phyloP scores from a whole-genome alignment of 2,888 invertebrate species.

The Volucella zonaria region DNA sequence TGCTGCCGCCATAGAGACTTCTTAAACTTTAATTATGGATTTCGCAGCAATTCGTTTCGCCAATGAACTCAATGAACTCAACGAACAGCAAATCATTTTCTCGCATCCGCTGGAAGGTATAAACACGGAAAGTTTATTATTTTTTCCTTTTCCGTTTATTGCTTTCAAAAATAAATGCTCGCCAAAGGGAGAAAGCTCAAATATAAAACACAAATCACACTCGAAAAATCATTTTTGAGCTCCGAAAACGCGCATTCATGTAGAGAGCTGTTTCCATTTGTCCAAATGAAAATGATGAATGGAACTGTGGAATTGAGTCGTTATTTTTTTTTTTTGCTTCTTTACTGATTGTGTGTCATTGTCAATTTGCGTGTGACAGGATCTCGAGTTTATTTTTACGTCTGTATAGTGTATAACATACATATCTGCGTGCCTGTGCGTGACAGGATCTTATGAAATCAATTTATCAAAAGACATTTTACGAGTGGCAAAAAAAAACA shows the following conservation, averaged over 20 bases:
- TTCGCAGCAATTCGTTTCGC: slow-evolving; percentile 35
- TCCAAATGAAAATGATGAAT: slow-evolving; percentile 30
- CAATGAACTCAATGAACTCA: slow-evolving; percentile 30
- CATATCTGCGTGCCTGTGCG: slow-evolving; percentile 3
- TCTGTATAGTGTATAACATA: background rate
- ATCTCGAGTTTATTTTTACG: slow-evolving; percentile 6
- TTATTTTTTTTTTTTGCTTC: background rate
- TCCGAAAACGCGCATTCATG: background rate
- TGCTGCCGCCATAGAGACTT: slow-evolving; percentile 26
- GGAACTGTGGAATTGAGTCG: slow-evolving; percentile 22
- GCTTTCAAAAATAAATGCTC: slow-evolving; percentile 17
- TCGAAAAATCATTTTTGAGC: slow-evolving; percentile 12
- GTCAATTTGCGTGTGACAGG: slow-evolving; percentile 25
- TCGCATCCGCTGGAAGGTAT: background rate
- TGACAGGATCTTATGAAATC: slow-evolving; percentile 29
- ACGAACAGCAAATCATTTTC: slow-evolving; percentile 20
- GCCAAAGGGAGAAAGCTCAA: too few relatives aligned
- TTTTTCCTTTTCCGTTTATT: background rate
- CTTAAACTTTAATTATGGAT: slow-evolving; percentile 42
- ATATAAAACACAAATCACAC: background rate
- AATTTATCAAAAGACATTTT: slow-evolving; percentile 18
- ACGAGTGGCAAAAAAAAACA: background rate
- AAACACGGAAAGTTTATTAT: slow-evolving; percentile 13
- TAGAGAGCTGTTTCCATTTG: slow-evolving; percentile 2
- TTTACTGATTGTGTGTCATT: slow-evolving; percentile 24